Base-by-base conservation (phyloP, 2,113 vertebrate genomes). In the Leptosomus discolor region DNA sequence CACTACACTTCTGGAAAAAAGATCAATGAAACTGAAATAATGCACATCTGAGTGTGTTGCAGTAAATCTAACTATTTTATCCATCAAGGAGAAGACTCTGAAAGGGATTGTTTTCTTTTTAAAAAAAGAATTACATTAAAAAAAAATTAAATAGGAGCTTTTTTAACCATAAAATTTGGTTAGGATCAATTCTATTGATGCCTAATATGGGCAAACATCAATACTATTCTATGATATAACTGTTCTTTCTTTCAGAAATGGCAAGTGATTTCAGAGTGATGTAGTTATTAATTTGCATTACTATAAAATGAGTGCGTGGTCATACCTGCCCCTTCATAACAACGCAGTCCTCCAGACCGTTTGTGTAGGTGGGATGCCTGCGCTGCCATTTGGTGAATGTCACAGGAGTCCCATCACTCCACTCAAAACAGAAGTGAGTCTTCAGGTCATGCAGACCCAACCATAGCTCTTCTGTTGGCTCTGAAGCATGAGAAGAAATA, bases 371-470 rank as follows among this genome's bases (percentile, higher is more conserved):
- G 7, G 99, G 99, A 23, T 99, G 99, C 39, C 97, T 96, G 23
- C 29, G 96, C 71, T 98, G 96, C 99, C 99, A 99, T 27, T 96
- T 98, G 67, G 99, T 99, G 93, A 99, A 99, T 0, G 97, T 99
- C 43, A 99, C 99, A 4, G 98, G 98, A 5, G 98, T 98, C 58
- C 97, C 97, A 27, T 99, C 99, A 6, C 98, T 99, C 99, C 99
- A 99, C 89, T 99, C 99, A 6, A 99, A 99, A 91, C 98, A 98
- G 97, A 99, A 98, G 58, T 98, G 98, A 92, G 94, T 92, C 96
- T 96, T 99, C 94, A 98, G 98, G 90, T 99, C 99, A 1, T 99
- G 99, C 90, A 99, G 83, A 45, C 99, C 99, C 51, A 99, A 98
- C 99, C 99, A 99, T 70, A 99, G 88, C 88, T 98, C 97, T 79